A percentile compares a stretch with the other conserved stretches of the same genome.
Evolutionary conservation across 2,113 vertebrate species (phyloP).

Genomic region (Polypterus bichir): DNA sequence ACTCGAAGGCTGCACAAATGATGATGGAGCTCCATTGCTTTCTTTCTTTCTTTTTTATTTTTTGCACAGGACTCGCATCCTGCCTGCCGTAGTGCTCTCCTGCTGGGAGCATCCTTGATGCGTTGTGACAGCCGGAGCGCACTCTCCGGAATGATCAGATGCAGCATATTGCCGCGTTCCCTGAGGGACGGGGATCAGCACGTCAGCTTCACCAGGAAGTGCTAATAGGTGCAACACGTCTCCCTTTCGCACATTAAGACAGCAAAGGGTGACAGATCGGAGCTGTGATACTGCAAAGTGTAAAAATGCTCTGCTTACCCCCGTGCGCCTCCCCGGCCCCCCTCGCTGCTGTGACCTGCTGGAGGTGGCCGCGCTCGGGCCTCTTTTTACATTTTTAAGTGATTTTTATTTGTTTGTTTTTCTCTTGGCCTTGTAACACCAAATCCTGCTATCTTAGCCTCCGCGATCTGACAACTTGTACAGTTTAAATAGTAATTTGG

Average conservation of each 20-base stretch:
- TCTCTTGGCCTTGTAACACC: too few species aligned
- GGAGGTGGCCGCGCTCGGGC: too few species aligned
- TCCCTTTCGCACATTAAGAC: conserved; percentile 73
- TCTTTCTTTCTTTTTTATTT: background rate
- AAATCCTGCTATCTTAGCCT: too few species aligned
- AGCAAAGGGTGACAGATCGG: conserved; percentile 63
- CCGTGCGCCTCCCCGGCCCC: conserved; percentile 28
- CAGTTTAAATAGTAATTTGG: too few species aligned
- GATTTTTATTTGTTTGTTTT: too few species aligned
- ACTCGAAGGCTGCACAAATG: too few species aligned
- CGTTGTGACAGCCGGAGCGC: conserved; percentile 57
- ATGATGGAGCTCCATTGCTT: too few species aligned
- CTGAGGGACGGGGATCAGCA: conserved; percentile 54
- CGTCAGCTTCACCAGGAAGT: conserved; percentile 61
- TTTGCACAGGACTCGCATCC: background rate
- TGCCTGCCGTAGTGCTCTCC: background rate
- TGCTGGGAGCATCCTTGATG: conserved; percentile 40
- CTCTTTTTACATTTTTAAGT: too few species aligned
- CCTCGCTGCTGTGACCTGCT: too few species aligned
- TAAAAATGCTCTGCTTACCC: conserved; percentile 35
- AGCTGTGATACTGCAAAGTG: conserved; percentile 64
- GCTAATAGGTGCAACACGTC: conserved; percentile 79
- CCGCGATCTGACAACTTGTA: too few species aligned
- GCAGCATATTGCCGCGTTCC: conserved; percentile 65
- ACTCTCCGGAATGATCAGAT: conserved; percentile 48